Evolutionary conservation across 37 sponge, comb jelly and placozoan species (phyloP), one percentile per base, ranked within the genome.

Genomic region (Amphimedon queenslandica): DNA sequence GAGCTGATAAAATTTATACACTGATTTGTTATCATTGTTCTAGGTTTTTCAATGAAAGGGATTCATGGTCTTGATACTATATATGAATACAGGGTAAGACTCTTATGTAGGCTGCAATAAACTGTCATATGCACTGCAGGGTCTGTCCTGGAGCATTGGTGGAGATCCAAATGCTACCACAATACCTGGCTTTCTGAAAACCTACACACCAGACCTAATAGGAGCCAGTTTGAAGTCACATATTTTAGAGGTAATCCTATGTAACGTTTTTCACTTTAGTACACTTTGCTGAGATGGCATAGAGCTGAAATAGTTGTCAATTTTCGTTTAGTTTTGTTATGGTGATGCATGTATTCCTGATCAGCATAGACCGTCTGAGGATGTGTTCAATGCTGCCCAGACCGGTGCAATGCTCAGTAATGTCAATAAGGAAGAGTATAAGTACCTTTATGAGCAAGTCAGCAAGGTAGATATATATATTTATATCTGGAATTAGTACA

Each of bases 301-400:
- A n/a, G n/a, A n/a, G n/a, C n/a, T n/a, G n/a, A n/a, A n/a, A n/a
- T n/a, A n/a, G n/a, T n/a, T n/a, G n/a, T n/a, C n/a, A n/a, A 34
- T 23, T 57, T 3, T 66, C 27, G 16, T 76, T 31, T 72, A 90
- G 90, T 63, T 90, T 18, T 90, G 91, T 57, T 90, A 86, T 74
- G 87, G 72, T 20, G 29, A 65, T 3, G 0, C 82, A 1, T 90
- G 91, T 39, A 87, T 83, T 20, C 87, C 87, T 0, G 57, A 74
- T 63, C 87, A 90, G 80, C 80, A 90, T 30, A 55, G 78, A 34
- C 87, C 91, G 2, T 16, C 21, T 5, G 69, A 82, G 71, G 91
- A 90, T 74, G 87, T 85, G 23, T 71, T 90, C 51, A 81, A 90
- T 78, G 87, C 91, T 40, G 91, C 91, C 23, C 91, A 90, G 71